These are phyloP conservation scores for Xestia xanthographa DNA, from an alignment of 2,888 invertebrate genomes.

Conservation along the genomic window DNA sequence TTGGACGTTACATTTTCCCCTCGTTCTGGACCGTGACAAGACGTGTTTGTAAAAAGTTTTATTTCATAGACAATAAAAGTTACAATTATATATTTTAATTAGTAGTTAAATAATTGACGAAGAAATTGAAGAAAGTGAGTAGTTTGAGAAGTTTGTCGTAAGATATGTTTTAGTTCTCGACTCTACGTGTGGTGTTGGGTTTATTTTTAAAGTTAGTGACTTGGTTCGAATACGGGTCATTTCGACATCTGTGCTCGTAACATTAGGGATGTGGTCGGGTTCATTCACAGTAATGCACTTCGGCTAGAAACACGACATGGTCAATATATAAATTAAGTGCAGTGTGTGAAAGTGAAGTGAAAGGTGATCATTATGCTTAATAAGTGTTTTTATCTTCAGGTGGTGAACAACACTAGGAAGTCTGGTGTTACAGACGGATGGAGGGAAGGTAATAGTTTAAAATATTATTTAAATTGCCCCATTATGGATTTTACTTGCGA, in stretches of 20 bases:
- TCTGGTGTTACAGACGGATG: slow-evolving; percentile 89
- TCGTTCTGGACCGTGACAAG: slow-evolving; percentile 80
- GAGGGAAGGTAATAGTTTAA: slow-evolving; percentile 84
- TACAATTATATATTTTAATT: slow-evolving; percentile 45
- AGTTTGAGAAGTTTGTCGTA: slow-evolving; percentile 68
- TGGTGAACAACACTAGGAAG: slow-evolving; percentile 93
- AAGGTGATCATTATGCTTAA: slow-evolving; percentile 70
- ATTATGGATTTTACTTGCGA: background rate
- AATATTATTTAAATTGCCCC: background rate
- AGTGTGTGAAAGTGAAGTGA: slow-evolving; percentile 71
- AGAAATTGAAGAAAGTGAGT: slow-evolving; percentile 61
- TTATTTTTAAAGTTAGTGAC: slow-evolving; percentile 81
- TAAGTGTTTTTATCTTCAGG: slow-evolving; percentile 81
- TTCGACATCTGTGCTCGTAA: slow-evolving; percentile 81
- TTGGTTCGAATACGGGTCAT: slow-evolving; percentile 80
- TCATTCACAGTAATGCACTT: slow-evolving; percentile 76
- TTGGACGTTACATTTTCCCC: slow-evolving; percentile 79
- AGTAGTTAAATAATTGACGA: slow-evolving; percentile 30
- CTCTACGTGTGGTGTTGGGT: slow-evolving; percentile 70
- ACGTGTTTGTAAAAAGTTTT: slow-evolving; percentile 70
- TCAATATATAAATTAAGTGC: slow-evolving; percentile 71
- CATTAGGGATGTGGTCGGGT: slow-evolving; percentile 73
- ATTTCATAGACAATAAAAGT: slow-evolving; percentile 55
- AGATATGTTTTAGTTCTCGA: slow-evolving; percentile 70
- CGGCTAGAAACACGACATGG: slow-evolving; percentile 78